These are phyloP conservation scores for Aquatica leii DNA, from an alignment of 2,888 invertebrate genomes.

Conservation along the genomic window DNA sequence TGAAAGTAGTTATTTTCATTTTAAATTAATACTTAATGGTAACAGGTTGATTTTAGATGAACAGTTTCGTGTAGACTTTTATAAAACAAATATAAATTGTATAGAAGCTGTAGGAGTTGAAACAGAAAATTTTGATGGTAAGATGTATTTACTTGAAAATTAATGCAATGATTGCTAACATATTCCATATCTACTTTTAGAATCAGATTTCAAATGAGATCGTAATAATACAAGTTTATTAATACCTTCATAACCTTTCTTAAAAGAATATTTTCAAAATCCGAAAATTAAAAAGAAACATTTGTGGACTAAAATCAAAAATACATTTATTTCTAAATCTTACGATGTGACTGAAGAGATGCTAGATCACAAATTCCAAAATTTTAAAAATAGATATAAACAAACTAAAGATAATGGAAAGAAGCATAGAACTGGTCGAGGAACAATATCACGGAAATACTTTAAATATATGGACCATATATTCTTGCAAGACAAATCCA, in stretches of 20 bases:
- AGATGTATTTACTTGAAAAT: conserved; percentile 1
- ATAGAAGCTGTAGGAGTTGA: conserved; percentile 1
- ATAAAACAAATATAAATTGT: conserved; percentile 2
- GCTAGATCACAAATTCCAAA: not conserved
- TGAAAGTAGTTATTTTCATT: conserved; percentile 5
- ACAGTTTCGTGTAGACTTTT: too few species aligned
- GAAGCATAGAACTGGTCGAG: not conserved
- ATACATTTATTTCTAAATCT: not conserved
- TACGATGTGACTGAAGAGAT: not conserved
- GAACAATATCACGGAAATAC: not conserved
- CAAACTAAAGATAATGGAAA: not conserved
- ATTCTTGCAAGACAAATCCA: not conserved
- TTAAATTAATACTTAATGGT: conserved; percentile 4
- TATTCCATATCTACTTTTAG: conserved; percentile 4
- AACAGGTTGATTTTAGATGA: conserved; percentile 2
- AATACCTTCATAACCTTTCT: not conserved
- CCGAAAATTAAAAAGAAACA: not conserved
- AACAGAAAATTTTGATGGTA: conserved; percentile 2
- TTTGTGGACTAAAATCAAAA: conserved; percentile 6
- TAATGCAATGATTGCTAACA: conserved; percentile 3
- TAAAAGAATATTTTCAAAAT: conserved; percentile 3
- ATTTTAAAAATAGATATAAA: not conserved
- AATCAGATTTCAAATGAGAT: conserved; percentile 4
- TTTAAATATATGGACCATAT: conserved; percentile 1
- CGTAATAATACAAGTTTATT: not conserved